phyloP scores from a whole-genome alignment of 2,888 invertebrate species.

The Luperina nickerlii region DNA sequence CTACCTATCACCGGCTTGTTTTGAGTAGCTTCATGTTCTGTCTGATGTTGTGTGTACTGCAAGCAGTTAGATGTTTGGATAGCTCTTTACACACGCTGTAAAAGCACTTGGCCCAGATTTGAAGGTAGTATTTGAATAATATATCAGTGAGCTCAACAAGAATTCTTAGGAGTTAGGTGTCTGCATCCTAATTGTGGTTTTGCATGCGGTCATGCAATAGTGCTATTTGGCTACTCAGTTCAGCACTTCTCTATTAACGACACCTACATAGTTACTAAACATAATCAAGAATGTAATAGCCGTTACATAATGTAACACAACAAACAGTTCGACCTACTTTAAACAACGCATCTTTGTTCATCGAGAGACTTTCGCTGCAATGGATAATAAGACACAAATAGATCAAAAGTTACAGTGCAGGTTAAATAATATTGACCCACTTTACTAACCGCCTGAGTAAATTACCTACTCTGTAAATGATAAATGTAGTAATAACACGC shows the following conservation, averaged over 20 bases:
- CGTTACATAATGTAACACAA: slow-evolving; percentile 57
- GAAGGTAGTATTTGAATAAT: slow-evolving; percentile 38
- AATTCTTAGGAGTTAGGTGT: slow-evolving; percentile 21
- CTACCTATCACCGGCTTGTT: slow-evolving; percentile 28
- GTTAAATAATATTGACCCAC: slow-evolving; percentile 45
- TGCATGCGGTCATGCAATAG: slow-evolving; percentile 53
- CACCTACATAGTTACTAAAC: slow-evolving; percentile 43
- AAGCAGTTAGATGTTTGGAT: slow-evolving; percentile 50
- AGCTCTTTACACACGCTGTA: slow-evolving; percentile 51
- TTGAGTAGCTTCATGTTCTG: slow-evolving; percentile 41
- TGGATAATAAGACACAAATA: slow-evolving; percentile 51
- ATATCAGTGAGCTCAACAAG: slow-evolving; percentile 46
- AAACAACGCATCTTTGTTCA: slow-evolving; percentile 64
- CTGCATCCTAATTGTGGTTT: slow-evolving; percentile 43
- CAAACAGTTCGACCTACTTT: slow-evolving; percentile 63
- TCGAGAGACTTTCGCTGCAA: slow-evolving; percentile 60
- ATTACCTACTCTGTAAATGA: slow-evolving; percentile 48
- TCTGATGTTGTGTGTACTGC: slow-evolving; percentile 20
- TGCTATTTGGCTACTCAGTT: slow-evolving; percentile 37
- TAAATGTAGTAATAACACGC: slow-evolving; percentile 43
- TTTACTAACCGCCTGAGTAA: slow-evolving; percentile 32
- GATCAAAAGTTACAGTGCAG: slow-evolving; percentile 42
- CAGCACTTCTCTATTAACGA: slow-evolving; percentile 22
- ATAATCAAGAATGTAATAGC: slow-evolving; percentile 44
- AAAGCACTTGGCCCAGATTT: slow-evolving; percentile 49